Percentiles rank a stretch among this genome's conserved stretches.
These are phyloP conservation scores for Drosophila tristis DNA, from an alignment of 1,140 invertebrate genomes.

Conservation along the genomic window DNA sequence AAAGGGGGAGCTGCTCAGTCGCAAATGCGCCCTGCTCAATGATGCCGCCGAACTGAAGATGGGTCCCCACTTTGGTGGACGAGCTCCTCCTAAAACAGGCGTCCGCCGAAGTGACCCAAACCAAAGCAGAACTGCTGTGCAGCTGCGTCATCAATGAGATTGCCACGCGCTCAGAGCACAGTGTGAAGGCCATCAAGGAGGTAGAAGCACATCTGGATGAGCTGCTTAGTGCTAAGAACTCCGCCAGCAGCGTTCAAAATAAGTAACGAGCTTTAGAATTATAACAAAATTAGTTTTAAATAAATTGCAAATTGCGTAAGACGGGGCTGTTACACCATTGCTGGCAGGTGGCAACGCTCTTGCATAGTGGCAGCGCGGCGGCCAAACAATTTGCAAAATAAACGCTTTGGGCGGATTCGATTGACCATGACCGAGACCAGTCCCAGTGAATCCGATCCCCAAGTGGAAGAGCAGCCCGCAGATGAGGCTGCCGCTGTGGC, in stretches of 20 bases:
- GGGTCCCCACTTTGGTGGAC: conserved; percentile 57
- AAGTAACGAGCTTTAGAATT: neutral
- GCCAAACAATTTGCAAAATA: conserved; percentile 22
- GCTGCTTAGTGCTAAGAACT: conserved; percentile 32
- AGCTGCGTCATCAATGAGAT: conserved; percentile 52
- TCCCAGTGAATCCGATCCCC: conserved; percentile 10
- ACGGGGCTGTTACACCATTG: neutral
- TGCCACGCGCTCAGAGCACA: conserved; percentile 61
- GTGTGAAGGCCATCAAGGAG: conserved; percentile 65
- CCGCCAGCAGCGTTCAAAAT: neutral
- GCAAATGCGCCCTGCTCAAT: conserved; percentile 62
- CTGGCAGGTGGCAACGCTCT: too few relatives aligned
- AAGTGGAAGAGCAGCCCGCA: conserved; percentile 7
- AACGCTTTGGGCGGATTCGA: conserved; percentile 4
- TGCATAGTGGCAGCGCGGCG: conserved; percentile 20
- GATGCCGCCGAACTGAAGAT: conserved; percentile 62
- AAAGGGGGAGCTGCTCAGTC: conserved; percentile 28
- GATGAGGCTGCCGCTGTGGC: conserved; percentile 20
- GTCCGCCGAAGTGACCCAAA: conserved; percentile 55
- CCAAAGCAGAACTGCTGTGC: conserved; percentile 65
- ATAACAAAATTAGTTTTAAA: conserved; percentile 19
- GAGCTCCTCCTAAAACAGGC: conserved; percentile 63
- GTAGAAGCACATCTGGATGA: conserved; percentile 67
- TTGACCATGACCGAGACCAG: conserved; percentile 34
- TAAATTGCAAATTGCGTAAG: neutral